Base-by-base conservation (phyloP, 2,797 vertebrate genomes). In the Pseudomugil tenellus region DNA sequence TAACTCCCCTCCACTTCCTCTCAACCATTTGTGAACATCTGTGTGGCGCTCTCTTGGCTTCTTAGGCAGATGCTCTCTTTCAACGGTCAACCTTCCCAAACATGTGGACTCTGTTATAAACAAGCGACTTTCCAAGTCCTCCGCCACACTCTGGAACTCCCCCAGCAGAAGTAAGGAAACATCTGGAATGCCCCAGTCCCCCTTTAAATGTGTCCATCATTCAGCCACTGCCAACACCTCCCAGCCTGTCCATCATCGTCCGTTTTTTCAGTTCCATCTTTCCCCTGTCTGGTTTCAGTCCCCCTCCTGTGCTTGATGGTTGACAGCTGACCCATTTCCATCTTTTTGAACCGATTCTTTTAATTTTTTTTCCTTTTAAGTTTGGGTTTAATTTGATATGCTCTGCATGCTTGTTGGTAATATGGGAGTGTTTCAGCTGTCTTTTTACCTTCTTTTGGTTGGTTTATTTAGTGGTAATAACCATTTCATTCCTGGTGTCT, bases 51-150 rank as follows among this genome's bases (percentile, higher is more conserved):
- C 87, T 94, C 74, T 94, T 87, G 96, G 95, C 96, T 97, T 91
- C 88, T 91, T 96, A 96, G 96, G 96, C 96, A 96, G 97, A 94
- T 98, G 98, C 93, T 99, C 97, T 60, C 85, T 98, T 91, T 99
- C 97, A 87, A 95, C 97, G 79, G 97, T 98, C 96, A 99, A 99
- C 95, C 96, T 99, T 84, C 97, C 98, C 93, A 99, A 98, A 97
- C 97, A 99, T 83, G 96, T 98, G 96, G 97, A 98, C 92, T 96
- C 96, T 92, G 96, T 97, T 93, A 95, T 99, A 96, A 98, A 96
- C 97, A 98, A 98, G 95, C 95, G 98, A 87, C 96, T 99, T 94
- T 99, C 98, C 96, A 99, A 99, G 95, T 99, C 97, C 93, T 99
- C 98, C 10, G 97, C 97, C 92, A 98, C 98, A 77, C 96, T 99